These are phyloP conservation scores for Cossypha polioptera DNA, from an alignment of 2,797 vertebrate species.

Conservation along the genomic window DNA sequence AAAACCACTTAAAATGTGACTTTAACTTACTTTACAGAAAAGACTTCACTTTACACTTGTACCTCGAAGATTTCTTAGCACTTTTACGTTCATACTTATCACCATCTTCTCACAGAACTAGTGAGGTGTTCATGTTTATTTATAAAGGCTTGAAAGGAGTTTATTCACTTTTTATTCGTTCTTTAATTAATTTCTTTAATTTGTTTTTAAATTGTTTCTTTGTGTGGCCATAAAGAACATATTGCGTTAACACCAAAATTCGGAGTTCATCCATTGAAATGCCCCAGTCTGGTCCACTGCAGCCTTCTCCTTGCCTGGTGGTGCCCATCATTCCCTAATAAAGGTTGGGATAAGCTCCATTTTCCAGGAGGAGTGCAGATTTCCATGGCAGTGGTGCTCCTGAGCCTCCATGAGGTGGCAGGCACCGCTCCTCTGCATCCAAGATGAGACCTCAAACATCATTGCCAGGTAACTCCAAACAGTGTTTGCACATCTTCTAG, in stretches of 20 bases:
- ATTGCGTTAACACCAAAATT: neutral
- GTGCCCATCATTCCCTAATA: neutral
- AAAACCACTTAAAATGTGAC: neutral
- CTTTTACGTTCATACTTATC: neutral
- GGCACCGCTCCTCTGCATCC: neutral
- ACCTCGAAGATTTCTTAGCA: neutral
- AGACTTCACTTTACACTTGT: neutral
- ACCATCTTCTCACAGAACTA: neutral
- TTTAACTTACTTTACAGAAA: neutral
- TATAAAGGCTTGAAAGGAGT: neutral
- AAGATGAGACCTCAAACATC: slow-evolving; percentile 28
- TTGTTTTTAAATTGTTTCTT: neutral
- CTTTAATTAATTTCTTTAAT: neutral
- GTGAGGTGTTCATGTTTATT: neutral
- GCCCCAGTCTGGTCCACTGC: fast-evolving
- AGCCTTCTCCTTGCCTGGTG: neutral
- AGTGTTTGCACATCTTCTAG: neutral
- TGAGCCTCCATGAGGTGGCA: neutral
- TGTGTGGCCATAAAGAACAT: neutral
- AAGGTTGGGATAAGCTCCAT: neutral
- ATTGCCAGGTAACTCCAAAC: slow-evolving; percentile 65
- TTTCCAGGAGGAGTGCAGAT: neutral
- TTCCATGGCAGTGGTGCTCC: neutral
- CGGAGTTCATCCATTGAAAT: neutral
- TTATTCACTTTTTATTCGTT: neutral